Base-by-base conservation (phyloP, 2,797 vertebrate species). In the Euphonia xanthogaster region DNA sequence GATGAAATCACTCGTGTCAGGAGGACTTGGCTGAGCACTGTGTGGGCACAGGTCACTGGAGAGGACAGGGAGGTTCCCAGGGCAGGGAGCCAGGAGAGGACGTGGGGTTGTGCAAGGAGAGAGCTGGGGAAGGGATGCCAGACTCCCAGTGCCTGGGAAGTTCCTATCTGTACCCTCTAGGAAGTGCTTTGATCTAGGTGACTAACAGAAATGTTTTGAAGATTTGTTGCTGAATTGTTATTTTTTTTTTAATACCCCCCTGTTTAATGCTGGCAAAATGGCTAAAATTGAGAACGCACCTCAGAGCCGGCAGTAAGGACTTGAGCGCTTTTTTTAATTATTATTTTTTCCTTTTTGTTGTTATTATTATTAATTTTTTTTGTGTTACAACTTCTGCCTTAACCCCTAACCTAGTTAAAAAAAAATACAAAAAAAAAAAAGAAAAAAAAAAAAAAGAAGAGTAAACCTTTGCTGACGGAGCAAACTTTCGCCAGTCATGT, bases 1-100 rank as follows among this genome's bases (percentile, higher is more conserved):
- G 91, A 72, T 94, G 76, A 90, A 90, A 89, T 94, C 86, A 54
- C 82, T 81, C 82, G 3, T 93, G 79, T 86, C 39, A 39, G 60
- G 74, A 42, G 40, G 72, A 37, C 65, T 80, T 51, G 40, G 63
- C 60, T 48, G 81, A 89, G 40, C 31, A 10, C 37, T 40, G 44
- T 18, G 65, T 92, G 94, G 92, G 94, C 88, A 62, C 84, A 92
- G 94, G 93, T 81, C 95, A 50, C 93, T 57, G 86, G 45, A 87
- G 95, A 48, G 88, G 22, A 23, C 65, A 83, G 72, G 87, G 79
- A 71, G 75, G 65, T 85, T 94, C 78, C n/a, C n/a, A 77, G 91
- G 89, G 87, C 81, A 86, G 78, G 95, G 88, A 94, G 86, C 84
- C 90, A 22, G 37, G 51, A n/a, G 17, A 24, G 67, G 70, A 55